phyloP scores from a whole-genome alignment of 2,888 invertebrate species.

The Cantharis rufa region DNA sequence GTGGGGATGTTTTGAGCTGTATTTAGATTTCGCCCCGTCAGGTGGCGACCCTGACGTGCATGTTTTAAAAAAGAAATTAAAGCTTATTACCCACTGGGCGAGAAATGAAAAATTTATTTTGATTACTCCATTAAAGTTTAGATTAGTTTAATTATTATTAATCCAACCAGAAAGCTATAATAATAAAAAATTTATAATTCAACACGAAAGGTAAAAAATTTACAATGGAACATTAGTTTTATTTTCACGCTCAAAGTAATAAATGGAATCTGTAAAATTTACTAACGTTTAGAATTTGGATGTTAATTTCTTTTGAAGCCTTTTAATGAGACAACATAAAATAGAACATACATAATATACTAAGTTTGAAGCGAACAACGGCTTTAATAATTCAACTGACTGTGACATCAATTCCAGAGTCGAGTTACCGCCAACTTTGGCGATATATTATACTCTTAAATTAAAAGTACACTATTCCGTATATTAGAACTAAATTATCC shows the following conservation, averaged over 20 bases:
- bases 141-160: not conserved
- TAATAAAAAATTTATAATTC: not conserved
- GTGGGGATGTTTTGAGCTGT: no score
- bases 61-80: not conserved
- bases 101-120: not conserved
- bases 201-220: not conserved
- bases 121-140: not conserved
- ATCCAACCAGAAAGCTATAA: not conserved
- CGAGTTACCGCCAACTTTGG: slow-evolving; percentile 23
- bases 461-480: slow-evolving; percentile 2
- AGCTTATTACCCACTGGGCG: not conserved
- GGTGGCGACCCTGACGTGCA: not conserved
- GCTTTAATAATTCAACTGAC: slow-evolving; percentile 26
- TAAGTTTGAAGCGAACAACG: slow-evolving; percentile 8
- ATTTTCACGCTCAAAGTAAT: not conserved
- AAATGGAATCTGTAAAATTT: slow-evolving; percentile 2
- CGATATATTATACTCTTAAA: slow-evolving; percentile 23
- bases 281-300: not conserved
- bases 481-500: slow-evolving; percentile 28
- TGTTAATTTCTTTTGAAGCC: not conserved
- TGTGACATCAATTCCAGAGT: slow-evolving; percentile 27
- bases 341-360: not conserved
- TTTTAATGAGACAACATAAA: slow-evolving; percentile 13
- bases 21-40: not conserved
- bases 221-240: not conserved